These are phyloP conservation scores for Zaprionus davidi DNA, from an alignment of 1,140 invertebrate genomes.

Conservation along the genomic window DNA sequence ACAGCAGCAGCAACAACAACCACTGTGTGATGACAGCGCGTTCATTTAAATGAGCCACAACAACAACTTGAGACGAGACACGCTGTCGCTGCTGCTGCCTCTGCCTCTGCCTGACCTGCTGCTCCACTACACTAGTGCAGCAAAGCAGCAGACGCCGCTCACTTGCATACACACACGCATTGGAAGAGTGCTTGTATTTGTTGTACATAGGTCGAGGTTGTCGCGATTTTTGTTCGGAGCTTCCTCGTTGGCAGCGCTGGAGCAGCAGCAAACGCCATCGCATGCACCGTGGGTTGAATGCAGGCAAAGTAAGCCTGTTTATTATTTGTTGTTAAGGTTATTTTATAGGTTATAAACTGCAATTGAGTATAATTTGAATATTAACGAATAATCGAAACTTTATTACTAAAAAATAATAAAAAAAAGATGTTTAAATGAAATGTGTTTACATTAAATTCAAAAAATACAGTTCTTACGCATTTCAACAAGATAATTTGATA, in stretches of 20 bases:
- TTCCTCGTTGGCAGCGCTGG: conserved; percentile 42
- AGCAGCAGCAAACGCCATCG: neutral
- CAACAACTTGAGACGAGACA: conserved; percentile 14
- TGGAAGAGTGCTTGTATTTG: neutral
- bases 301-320: neutral
- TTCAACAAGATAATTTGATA: too few species aligned
- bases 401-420: neutral
- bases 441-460: neutral
- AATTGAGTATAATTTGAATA: neutral
- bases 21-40: conserved; percentile 23
- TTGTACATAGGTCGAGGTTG: conserved; percentile 55
- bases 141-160: conserved; percentile 30
- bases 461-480: too few species aligned
- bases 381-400: neutral
- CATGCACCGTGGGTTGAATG: conserved; percentile 13
- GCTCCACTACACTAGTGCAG: conserved; percentile 52
- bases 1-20: conserved; percentile 15
- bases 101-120: conserved; percentile 39
- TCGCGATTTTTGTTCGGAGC: conserved; percentile 38
- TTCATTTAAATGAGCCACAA: conserved; percentile 45
- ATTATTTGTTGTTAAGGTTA: neutral
- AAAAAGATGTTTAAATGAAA: neutral
- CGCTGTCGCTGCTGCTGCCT: neutral
- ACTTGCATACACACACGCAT: conserved; percentile 24
- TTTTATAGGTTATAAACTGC: neutral